phyloP scores from a whole-genome alignment of 2,113 vertebrate species.

The Neogobius melanostomus region DNA sequence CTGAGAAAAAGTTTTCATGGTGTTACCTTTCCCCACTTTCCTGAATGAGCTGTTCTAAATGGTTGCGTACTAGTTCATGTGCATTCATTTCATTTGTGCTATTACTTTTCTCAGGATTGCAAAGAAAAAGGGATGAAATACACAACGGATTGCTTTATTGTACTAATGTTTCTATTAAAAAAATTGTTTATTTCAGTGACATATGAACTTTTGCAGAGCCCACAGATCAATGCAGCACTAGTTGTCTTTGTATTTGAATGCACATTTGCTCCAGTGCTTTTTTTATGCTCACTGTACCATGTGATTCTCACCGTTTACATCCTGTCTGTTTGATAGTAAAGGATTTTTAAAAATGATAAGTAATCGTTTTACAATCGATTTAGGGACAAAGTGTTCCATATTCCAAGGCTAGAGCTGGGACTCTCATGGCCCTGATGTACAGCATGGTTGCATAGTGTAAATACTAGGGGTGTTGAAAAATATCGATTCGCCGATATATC shows the following conservation, averaged over 20 bases:
- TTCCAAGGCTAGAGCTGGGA: too few relatives aligned
- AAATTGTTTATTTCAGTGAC: not conserved
- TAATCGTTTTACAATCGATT: too few relatives aligned
- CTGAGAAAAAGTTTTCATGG: not conserved
- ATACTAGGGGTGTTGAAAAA: too few relatives aligned
- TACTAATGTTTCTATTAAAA: too few relatives aligned
- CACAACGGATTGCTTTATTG: too few relatives aligned
- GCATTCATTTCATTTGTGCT: constrained; percentile 23
- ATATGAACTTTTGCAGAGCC: constrained; percentile 11
- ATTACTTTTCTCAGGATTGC: constrained; percentile 38
- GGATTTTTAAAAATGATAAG: too few relatives aligned
- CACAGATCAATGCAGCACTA: constrained; percentile 1
- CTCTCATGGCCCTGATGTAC: too few relatives aligned
- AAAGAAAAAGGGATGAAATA: too few relatives aligned
- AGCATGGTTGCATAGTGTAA: too few relatives aligned
- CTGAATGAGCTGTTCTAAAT: not conserved
- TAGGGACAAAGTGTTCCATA: too few relatives aligned
- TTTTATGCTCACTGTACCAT: not conserved
- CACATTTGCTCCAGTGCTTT: constrained; percentile 25
- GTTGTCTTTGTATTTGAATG: not conserved
- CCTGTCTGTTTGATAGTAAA: not conserved
- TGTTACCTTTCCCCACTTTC: not conserved
- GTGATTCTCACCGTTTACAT: not conserved
- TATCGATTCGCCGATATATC: too few relatives aligned
- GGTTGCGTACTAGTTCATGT: constrained; percentile 23